Evolutionary conservation across 2,797 vertebrate species (phyloP).

Genomic region (Cephalopachus bancanus): DNA sequence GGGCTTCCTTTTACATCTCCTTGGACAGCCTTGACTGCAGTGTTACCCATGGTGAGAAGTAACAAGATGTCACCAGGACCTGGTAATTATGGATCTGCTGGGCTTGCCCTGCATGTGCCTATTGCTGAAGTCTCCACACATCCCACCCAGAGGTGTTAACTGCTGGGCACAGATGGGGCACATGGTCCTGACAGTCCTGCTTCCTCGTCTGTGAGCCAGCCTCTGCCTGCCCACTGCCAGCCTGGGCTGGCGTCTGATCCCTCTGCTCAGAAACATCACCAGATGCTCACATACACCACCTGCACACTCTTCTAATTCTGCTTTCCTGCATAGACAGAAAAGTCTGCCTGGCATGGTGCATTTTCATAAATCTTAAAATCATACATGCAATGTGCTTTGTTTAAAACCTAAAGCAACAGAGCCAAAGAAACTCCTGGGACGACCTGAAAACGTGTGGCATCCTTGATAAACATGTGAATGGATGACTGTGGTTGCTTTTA

Average conservation of each 20-base stretch:
- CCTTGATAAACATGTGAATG: fast-evolving
- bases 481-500: fast-evolving
- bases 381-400: fast-evolving
- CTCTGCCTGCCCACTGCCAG: neutral
- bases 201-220: fast-evolving
- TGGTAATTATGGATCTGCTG: fast-evolving
- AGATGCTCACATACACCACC: fast-evolving
- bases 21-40: fast-evolving
- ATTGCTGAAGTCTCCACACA: fast-evolving
- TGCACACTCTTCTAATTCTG: fast-evolving
- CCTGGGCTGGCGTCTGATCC: fast-evolving
- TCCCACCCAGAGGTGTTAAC: fast-evolving
- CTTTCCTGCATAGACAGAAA: neutral
- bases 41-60: fast-evolving
- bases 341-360: fast-evolving
- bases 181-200: fast-evolving
- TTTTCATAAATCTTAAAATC: neutral
- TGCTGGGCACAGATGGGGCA: fast-evolving
- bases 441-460: fast-evolving
- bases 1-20: fast-evolving
- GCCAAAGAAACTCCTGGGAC: neutral
- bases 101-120: fast-evolving
- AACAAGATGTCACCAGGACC: neutral
- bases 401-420: fast-evolving
- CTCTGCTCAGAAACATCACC: neutral